These are phyloP conservation scores for Lasioglossum villosulum DNA, from an alignment of 2,888 invertebrate species.

Conservation along the genomic window DNA sequence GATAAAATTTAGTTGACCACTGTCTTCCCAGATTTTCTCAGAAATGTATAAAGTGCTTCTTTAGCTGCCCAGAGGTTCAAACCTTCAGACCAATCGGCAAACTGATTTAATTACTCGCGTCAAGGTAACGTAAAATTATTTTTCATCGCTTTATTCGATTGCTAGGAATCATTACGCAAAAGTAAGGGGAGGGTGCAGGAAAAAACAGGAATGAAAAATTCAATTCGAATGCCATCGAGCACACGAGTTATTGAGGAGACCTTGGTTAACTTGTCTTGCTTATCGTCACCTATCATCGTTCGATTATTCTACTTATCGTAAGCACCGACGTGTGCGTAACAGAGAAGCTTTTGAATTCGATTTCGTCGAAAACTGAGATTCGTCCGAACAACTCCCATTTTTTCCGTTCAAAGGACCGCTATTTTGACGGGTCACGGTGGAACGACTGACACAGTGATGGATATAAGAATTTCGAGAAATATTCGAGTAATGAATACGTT, in stretches of 20 bases:
- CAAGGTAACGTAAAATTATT: background rate
- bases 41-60: background rate
- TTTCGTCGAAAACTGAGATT: background rate
- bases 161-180: background rate
- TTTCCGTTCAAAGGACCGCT: background rate
- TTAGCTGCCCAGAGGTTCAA: background rate
- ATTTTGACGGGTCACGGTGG: background rate
- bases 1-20: background rate
- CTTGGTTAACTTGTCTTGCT: background rate
- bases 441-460: background rate
- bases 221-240: background rate
- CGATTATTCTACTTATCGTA: conserved; percentile 6
- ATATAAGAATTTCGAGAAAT: background rate
- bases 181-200: background rate
- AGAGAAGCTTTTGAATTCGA: background rate
- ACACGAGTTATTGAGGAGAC: background rate
- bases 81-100: background rate
- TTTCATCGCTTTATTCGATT: background rate
- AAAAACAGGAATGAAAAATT: background rate
- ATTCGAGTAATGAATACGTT: background rate
- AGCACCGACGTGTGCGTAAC: background rate
- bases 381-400: background rate
- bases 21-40: background rate
- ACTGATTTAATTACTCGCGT: background rate
- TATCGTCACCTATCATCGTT: conserved; percentile 9